Conservation (phyloP, 2,797 vertebrate species). For the Sebastes itinus region DNA sequence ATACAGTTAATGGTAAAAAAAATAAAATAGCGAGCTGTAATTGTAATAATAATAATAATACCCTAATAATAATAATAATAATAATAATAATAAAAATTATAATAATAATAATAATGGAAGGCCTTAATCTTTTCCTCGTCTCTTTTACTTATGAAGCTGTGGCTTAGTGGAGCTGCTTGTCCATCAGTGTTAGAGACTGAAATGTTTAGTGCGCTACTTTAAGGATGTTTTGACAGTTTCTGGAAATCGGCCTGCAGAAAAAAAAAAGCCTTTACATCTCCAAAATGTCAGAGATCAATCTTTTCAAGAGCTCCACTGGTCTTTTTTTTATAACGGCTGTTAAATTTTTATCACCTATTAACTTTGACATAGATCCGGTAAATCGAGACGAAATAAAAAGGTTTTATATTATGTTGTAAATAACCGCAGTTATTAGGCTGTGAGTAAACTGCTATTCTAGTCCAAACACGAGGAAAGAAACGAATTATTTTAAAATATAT, state of each 20-base stretch:
- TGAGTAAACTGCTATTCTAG: not conserved
- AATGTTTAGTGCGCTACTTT: slow-evolving; percentile 27
- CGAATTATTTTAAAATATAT: not conserved
- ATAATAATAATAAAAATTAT: not conserved
- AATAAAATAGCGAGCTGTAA: no score
- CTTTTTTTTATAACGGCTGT: slow-evolving; percentile 44
- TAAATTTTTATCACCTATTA: slow-evolving; percentile 50
- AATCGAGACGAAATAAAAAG: slow-evolving; percentile 38
- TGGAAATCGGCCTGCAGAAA: slow-evolving; percentile 25
- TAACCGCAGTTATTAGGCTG: slow-evolving; percentile 10
- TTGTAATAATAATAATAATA: not conserved
- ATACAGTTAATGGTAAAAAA: not conserved
- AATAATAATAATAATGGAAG: not conserved
- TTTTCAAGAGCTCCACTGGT: not conserved
- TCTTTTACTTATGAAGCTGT: not conserved
- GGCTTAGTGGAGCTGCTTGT: not conserved
- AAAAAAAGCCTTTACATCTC: slow-evolving; percentile 25
- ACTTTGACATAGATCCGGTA: slow-evolving; percentile 26
- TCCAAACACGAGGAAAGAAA: not conserved
- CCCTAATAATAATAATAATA: not conserved
- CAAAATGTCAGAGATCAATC: slow-evolving; percentile 42
- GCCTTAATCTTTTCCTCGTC: not conserved
- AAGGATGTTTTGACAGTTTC: slow-evolving; percentile 54
- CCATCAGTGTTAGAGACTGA: slow-evolving; percentile 11
- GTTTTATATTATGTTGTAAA: slow-evolving; percentile 28